phyloP scores from a whole-genome alignment of 2,113 vertebrate genomes.

The Barbus barbus region DNA sequence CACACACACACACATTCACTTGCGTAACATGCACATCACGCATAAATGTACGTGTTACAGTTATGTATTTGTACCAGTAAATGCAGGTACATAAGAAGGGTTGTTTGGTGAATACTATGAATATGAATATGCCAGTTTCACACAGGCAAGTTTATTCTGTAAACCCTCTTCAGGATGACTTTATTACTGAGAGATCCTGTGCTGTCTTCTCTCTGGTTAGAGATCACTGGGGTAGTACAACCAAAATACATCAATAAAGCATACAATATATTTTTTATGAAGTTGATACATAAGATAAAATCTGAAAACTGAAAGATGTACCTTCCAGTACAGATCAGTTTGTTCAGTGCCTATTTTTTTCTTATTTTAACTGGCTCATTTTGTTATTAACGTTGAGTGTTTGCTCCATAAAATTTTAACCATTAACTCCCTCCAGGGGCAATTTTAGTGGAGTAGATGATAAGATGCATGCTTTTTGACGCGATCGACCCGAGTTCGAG shows the following conservation, averaged over 20 bases:
- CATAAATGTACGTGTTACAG: neutral
- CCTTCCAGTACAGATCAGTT: neutral
- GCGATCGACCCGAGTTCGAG: no score
- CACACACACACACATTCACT: constrained; percentile 18
- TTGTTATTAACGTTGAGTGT: neutral
- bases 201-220: neutral
- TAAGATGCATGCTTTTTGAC: no score
- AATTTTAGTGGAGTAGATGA: no score
- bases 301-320: neutral
- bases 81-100: neutral
- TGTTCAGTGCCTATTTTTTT: neutral
- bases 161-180: neutral
- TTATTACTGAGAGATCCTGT: neutral
- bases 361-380: neutral
- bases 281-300: neutral
- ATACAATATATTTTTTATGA: neutral
- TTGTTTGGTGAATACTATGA: neutral
- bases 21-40: neutral
- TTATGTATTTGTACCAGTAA: neutral
- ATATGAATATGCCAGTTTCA: no score
- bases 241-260: neutral
- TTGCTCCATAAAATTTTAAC: neutral
- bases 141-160: neutral
- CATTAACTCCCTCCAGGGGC: neutral
- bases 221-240: neutral